These are phyloP conservation scores for Himantopus leucocephalus DNA, from an alignment of 2,113 vertebrate genomes.

Conservation along the genomic window DNA sequence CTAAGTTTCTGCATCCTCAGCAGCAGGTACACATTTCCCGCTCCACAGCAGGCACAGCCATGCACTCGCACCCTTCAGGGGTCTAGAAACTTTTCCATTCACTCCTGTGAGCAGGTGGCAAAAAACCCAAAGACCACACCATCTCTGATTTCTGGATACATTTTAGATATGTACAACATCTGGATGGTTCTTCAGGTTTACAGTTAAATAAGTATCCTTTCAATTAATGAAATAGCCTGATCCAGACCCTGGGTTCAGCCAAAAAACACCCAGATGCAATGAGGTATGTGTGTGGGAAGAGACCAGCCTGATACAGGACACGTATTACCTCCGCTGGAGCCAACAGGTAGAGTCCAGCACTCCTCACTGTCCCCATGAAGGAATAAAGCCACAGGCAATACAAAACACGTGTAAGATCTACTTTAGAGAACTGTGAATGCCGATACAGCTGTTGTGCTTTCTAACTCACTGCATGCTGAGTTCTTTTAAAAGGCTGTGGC, in stretches of 20 bases:
- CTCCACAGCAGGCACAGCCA: neutral
- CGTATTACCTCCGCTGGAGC: neutral
- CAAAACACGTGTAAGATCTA: neutral
- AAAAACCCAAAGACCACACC: accelerated
- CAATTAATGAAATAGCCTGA: neutral
- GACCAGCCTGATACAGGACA: neutral
- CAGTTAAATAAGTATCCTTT: neutral
- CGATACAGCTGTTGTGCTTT: neutral
- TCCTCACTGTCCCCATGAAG: neutral
- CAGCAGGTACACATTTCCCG: neutral
- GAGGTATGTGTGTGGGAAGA: neutral
- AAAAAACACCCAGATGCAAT: neutral
- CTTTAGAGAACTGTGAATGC: neutral
- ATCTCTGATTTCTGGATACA: neutral
- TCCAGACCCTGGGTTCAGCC: neutral
- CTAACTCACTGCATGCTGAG: neutral
- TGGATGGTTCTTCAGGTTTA: neutral
- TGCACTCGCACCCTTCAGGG: neutral
- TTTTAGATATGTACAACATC: neutral
- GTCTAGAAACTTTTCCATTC: neutral
- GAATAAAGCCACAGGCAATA: neutral
- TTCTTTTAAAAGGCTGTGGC: neutral
- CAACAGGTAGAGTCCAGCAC: neutral
- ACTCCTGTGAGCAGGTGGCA: accelerated
- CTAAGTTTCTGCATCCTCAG: neutral